These are phyloP conservation scores for Camponotus floridanus DNA, from an alignment of 1,140 invertebrate species.

Conservation along the genomic window DNA sequence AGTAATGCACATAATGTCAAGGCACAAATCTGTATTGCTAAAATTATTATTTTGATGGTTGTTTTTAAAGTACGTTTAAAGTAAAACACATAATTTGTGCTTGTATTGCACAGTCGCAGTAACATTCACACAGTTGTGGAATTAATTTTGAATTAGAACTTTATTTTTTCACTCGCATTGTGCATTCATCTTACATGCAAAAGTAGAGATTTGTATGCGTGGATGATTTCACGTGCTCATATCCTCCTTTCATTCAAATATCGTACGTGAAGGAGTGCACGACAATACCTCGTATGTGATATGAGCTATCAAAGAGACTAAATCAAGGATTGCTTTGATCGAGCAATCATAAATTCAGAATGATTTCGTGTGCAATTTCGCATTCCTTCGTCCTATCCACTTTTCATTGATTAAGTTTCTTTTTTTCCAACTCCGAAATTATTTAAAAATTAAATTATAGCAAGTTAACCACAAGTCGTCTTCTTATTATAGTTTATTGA, in stretches of 20 bases:
- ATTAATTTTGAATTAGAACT: neutral
- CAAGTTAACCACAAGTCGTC: neutral
- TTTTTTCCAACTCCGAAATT: neutral
- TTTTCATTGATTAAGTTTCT: neutral
- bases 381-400: no score
- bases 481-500: neutral
- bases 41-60: conserved; percentile 2
- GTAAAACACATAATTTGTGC: neutral
- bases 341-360: conserved; percentile 2
- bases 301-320: conserved; percentile 17
- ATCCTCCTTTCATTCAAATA: conserved; percentile 34
- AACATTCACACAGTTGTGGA: neutral
- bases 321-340: conserved; percentile 22
- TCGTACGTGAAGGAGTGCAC: conserved; percentile 23
- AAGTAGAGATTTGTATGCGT: conserved; percentile 32
- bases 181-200: neutral
- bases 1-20: neutral
- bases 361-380: neutral
- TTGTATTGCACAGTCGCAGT: neutral
- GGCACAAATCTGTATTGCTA: neutral
- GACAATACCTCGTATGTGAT: conserved; percentile 1
- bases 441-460: conserved; percentile 1
- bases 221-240: conserved; percentile 23
- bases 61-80: neutral
- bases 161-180: neutral